Evolutionary conservation across 2,888 invertebrate species (phyloP), one percentile per base, ranked within the genome.

Genomic region (Aproaerema taeniolella): DNA sequence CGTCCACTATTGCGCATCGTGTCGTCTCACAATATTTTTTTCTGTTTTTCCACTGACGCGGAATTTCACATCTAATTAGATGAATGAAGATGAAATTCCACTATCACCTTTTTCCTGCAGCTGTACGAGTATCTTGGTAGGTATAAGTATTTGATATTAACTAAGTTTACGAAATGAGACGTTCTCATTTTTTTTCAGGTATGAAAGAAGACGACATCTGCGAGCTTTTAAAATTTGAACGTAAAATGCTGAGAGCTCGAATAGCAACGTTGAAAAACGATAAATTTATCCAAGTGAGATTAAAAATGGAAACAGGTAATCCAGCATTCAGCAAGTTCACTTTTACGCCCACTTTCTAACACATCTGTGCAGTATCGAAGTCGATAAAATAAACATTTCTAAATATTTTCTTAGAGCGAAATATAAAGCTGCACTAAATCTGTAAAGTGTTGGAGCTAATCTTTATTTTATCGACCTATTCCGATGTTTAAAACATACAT

Each of bases 201-300:
- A 94, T 94, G 94, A 95, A 95, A 76, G 95, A 95, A 75, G 95
- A 95, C 64, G 95, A 95, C 63, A 93, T 92, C 59, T 95, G 95
- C 55, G 97, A 98, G 69, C 85, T 98, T 32, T 73, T 98, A 16
- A 95, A 95, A 66, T 97, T 98, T 71, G 98, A 98, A 73, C 90
- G 95, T 46, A 97, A 98, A 88, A 96, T 97, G 91, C 82, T 98
- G 38, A 88, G 98, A 59, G 93, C 96, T 1, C 88, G 96, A 55
- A 94, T 98, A 74, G 89, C 95, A 0, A 92, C 92, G 0, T 76
- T 98, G 44, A 93, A 94, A 71, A 95, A 92, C 66, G 98, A 98
- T 69, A 97, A 97, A 85, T 96, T 98, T 63, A 93, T 97, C 49
- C 96, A 96, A 89, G 93, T 95, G 20, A 90, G 96, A 55, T 87